Evolutionary conservation across 1,140 invertebrate species (phyloP).

Genomic region (Philotrypesis tridentata): DNA sequence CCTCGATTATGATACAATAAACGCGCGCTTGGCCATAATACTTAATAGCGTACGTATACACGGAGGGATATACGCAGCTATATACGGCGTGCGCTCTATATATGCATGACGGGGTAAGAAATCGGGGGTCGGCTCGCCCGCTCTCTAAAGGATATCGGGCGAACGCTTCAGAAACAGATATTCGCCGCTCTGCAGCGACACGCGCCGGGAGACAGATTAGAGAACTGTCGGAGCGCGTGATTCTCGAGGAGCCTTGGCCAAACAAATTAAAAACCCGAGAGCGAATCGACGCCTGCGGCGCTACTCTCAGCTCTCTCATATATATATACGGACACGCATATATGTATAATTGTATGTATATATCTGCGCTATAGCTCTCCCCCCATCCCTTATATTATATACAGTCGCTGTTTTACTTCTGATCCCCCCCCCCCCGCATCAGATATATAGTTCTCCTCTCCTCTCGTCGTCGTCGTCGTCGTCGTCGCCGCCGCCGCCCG

Average conservation of each 20-base stretch:
- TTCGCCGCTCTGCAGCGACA: slow-evolving; percentile 8
- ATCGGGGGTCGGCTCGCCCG: not conserved
- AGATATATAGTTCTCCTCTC: not conserved
- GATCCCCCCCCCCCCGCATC: not conserved
- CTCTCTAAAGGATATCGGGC: not conserved
- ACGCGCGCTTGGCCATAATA: not conserved
- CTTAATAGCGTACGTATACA: not conserved
- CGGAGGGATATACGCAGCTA: not conserved
- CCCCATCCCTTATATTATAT: not conserved
- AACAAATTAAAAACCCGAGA: slow-evolving; percentile 38
- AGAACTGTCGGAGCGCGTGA: slow-evolving; percentile 5
- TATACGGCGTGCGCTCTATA: not conserved
- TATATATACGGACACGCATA: too few relatives aligned
- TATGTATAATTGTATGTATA: too few relatives aligned
- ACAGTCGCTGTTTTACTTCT: slow-evolving; percentile 23
- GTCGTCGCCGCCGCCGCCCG: not conserved
- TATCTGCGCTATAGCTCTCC: not conserved
- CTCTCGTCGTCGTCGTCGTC: not conserved
- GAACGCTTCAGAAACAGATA: slow-evolving; percentile 33
- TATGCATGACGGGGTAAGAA: slow-evolving; percentile 33
- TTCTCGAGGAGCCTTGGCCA: slow-evolving; percentile 14
- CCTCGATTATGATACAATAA: not conserved
- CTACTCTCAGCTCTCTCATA: too few relatives aligned
- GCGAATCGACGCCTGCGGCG: slow-evolving; percentile 32
- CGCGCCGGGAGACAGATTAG: slow-evolving; percentile 33